Base-by-base conservation (phyloP, 2,113 vertebrate species). In the Hemiprocne comata region DNA sequence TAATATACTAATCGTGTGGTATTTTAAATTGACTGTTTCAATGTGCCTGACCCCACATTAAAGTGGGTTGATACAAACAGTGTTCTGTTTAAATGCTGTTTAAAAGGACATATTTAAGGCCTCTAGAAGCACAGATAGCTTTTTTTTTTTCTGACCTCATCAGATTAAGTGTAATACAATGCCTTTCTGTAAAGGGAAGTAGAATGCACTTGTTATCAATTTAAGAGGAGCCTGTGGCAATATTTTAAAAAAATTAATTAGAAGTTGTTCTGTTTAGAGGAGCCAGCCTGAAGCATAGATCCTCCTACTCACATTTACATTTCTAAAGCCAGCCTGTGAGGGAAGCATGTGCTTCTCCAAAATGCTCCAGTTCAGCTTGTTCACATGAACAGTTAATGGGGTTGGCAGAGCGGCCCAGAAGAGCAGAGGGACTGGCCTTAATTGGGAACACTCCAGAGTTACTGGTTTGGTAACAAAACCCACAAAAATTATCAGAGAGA, bases 201-300 rank as follows among this genome's bases (percentile, higher is more conserved):
- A 95, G 92, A 96, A 97, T 62, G 66, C 75, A 85, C 84, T 95
- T 71, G 90, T 83, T 82, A 93, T 97, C 92, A 89, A 91, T 97
- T 90, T 96, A 96, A 96, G 87, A 97, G 95, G 89, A 93, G 95
- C 97, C 94, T 50, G 38, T 94, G 94, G 97, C 36, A 11, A 64
- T 86, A 89, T 96, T 95, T 84, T 4, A 77, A 78, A 92, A 87
- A 88, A 78, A 88, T 76, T 97, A 97, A 97, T 97, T 97, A 97
- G 93, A 96, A 97, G 70, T 94, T 97, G 86, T 92, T 97, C 82
- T 93, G 83, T 97, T 97, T 87, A 94, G 95, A 97, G 92, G 66
- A 97, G 84, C 62, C 91, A 91, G 90, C 82, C 96, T 95, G 79
- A 84, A 96, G 94, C 91, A 76, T 19, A 93, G 94, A 90, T 96